These are phyloP conservation scores for Polydrusus pterygomalis DNA, from an alignment of 2,888 invertebrate genomes.

Conservation along the genomic window DNA sequence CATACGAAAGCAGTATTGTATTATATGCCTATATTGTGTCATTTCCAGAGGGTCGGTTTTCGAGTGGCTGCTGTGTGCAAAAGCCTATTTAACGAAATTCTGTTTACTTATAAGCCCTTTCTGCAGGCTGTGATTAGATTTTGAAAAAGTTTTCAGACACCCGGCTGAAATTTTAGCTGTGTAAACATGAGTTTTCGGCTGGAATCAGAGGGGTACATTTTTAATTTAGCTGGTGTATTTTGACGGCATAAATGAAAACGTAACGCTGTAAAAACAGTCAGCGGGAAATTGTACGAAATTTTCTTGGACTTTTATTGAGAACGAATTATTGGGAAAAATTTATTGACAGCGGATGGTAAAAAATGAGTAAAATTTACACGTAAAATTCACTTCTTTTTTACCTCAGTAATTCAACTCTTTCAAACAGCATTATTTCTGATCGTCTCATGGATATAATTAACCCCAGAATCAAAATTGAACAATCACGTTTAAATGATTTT, in stretches of 20 bases:
- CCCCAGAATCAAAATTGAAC: too few species aligned
- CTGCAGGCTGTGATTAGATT: conserved; percentile 48
- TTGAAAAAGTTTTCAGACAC: conserved; percentile 50
- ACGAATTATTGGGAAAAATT: too few species aligned
- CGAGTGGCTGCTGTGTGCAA: conserved; percentile 65
- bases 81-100: conserved; percentile 57
- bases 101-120: conserved; percentile 50
- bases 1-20: neutral
- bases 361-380: too few species aligned
- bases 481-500: too few species aligned
- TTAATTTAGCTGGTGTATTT: conserved; percentile 24
- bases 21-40: conserved; percentile 64
- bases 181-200: conserved; percentile 38
- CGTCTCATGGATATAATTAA: too few species aligned
- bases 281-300: too few species aligned
- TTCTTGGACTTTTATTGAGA: too few species aligned
- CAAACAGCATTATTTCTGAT: too few species aligned
- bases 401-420: too few species aligned
- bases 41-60: conserved; percentile 67
- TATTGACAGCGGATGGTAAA: too few species aligned
- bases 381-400: too few species aligned
- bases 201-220: conserved; percentile 28
- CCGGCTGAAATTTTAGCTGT: conserved; percentile 41
- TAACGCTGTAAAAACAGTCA: neutral
- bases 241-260: neutral